Evolutionary conservation across 2,888 invertebrate species (phyloP), one percentile per base, ranked within the genome.

Genomic region (Tholera decimalis): DNA sequence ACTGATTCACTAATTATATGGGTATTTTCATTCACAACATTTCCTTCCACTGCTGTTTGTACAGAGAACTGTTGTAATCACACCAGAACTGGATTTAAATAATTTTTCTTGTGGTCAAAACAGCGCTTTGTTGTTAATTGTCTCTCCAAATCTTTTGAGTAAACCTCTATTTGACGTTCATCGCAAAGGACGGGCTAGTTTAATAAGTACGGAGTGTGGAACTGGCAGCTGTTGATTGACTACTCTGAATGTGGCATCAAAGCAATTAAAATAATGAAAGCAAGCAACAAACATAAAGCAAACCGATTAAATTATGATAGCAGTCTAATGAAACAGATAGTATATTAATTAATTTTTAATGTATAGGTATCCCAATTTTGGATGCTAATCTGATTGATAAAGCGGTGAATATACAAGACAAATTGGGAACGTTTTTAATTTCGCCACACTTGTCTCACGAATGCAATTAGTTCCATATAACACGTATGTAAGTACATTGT

Each of bases 241-340:
- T 53, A 33, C 56, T 73, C 71, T 71, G 35, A 77, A 71, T 72
- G 35, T 54, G 44, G 44, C 69, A 76, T 59, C 8, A 11, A 59
- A 58, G 75, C 53, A 75, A 70, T 55, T 55, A 59, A 69, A 76
- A 46, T 55, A 41, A 76, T 43, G n/a, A 70, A 76, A 70, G 60
- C 37, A 43, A 46, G 35, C 28, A 55, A 72, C 61, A 43, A 61
- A 55, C 55, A 47, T 33, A 51, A 61, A 47, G 60, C 30, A 47
- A 56, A 47, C 51, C 43, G 26, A 50, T 70, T 56, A 56, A 70
- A 76, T 76, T 41, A 47, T 55, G 37, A 47, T 43, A 26, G 18
- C 24, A 46, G 30, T 39, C 13, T 53, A 58, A 58, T 66, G 30
- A 49, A 66, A 24, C 47, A 54, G 26, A 37, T 39, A 30, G 26